A percentile compares a stretch with the other conserved stretches of the same genome.
phyloP scores from a whole-genome alignment of 1,140 invertebrate species.

The Calephelis virginiensis region DNA sequence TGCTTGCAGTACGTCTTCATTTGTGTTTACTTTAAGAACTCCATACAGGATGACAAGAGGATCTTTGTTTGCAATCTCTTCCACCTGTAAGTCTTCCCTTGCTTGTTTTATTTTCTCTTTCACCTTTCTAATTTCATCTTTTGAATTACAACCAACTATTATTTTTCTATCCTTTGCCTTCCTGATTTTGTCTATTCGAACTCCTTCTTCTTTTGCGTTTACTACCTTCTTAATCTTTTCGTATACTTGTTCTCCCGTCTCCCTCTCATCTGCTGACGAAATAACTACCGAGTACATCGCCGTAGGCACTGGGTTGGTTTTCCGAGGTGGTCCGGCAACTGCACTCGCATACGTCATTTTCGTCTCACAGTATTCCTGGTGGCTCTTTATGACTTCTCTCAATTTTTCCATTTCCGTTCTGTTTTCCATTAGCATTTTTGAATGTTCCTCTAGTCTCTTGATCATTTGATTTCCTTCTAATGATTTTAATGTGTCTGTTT shows the following conservation, averaged over 20 bases:
- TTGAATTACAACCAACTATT: slow-evolving; percentile 26
- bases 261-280: slow-evolving; percentile 20
- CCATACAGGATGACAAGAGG: too few species aligned
- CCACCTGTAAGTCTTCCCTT: slow-evolving; percentile 15
- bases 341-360: slow-evolving; percentile 9
- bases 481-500: too few species aligned
- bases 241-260: slow-evolving; percentile 24
- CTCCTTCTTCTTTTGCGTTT: slow-evolving; percentile 25
- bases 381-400: not conserved
- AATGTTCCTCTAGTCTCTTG: too few species aligned
- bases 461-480: too few species aligned
- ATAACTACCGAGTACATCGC: slow-evolving; percentile 21
- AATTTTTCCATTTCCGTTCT: slow-evolving; percentile 21
- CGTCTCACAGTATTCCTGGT: not conserved
- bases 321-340: not conserved
- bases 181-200: slow-evolving; percentile 23
- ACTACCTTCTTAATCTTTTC: slow-evolving; percentile 20
- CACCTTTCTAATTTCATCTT: slow-evolving; percentile 23
- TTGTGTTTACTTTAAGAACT: too few species aligned
- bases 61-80: slow-evolving; percentile 30
- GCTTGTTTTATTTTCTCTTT: slow-evolving; percentile 10
- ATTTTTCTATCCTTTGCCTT: slow-evolving; percentile 31
- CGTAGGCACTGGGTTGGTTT: not conserved
- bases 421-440: slow-evolving; percentile 1
- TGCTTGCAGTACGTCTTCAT: too few species aligned